Conservation (phyloP, 2,888 invertebrate species). For the Epistrophe grossulariae region DNA sequence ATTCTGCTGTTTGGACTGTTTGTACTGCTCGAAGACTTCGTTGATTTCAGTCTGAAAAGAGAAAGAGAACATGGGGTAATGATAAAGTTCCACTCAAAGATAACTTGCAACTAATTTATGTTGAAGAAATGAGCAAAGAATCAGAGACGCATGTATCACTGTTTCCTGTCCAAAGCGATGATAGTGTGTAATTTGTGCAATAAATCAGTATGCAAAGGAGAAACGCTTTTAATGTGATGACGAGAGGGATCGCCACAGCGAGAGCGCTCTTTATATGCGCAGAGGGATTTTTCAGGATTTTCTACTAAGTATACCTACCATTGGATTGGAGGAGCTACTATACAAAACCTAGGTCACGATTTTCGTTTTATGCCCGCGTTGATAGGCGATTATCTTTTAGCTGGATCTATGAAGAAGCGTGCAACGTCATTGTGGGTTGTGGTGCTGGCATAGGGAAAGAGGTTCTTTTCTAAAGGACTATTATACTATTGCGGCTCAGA, state of each 20-base stretch:
- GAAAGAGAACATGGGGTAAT: slow-evolving; percentile 39
- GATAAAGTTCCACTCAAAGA: slow-evolving; percentile 64
- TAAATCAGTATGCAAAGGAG: slow-evolving; percentile 65
- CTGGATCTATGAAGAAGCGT: slow-evolving; percentile 37
- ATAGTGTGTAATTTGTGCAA: slow-evolving; percentile 68
- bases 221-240: slow-evolving; percentile 1
- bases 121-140: slow-evolving; percentile 50
- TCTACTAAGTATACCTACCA: not conserved
- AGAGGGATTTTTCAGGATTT: slow-evolving; percentile 22
- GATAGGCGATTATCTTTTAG: slow-evolving; percentile 37
- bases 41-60: slow-evolving; percentile 83
- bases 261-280: not conserved
- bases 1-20: slow-evolving; percentile 77
- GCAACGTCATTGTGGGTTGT: slow-evolving; percentile 25
- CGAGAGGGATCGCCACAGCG: not conserved
- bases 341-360: slow-evolving; percentile 57
- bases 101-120: slow-evolving; percentile 68
- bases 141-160: slow-evolving; percentile 65
- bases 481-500: slow-evolving; percentile 75
- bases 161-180: slow-evolving; percentile 65
- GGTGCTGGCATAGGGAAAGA: not conserved
- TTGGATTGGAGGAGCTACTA: not conserved
- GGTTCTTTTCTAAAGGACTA: not conserved
- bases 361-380: slow-evolving; percentile 39
- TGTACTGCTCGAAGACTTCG: slow-evolving; percentile 83